These are phyloP conservation scores for Characodon lateralis DNA, from an alignment of 2,797 vertebrate genomes.

Conservation along the genomic window DNA sequence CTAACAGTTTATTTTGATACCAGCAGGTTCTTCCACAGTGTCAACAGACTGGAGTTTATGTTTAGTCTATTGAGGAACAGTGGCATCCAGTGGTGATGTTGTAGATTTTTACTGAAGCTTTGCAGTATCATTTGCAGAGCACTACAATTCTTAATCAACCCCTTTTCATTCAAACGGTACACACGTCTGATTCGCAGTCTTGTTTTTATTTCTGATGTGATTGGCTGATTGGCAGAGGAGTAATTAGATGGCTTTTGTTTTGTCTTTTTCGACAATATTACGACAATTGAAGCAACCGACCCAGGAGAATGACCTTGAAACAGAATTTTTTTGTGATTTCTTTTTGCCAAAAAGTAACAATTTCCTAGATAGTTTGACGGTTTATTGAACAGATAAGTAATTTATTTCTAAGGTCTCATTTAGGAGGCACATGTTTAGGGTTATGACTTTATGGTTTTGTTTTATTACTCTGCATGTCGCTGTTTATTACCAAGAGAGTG, in stretches of 20 bases:
- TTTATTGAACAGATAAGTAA: conserved; percentile 38
- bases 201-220: neutral
- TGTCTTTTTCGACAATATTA: neutral
- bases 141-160: neutral
- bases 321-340: neutral
- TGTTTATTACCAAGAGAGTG: conserved; percentile 76
- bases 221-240: neutral
- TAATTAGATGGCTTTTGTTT: neutral
- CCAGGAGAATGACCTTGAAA: neutral
- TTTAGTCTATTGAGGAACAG: neutral
- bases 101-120: neutral
- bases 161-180: neutral
- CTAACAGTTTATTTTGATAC: neutral
- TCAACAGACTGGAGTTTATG: neutral
- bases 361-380: conserved; percentile 12
- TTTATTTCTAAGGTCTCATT: conserved; percentile 20
- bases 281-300: neutral
- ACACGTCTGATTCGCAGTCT: neutral
- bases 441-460: neutral
- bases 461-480: conserved; percentile 5
- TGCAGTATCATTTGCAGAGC: neutral
- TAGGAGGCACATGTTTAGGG: conserved; percentile 12
- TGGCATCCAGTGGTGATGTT: conserved; percentile 4
- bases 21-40: neutral
- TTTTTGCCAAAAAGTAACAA: conserved; percentile 2